phyloP scores from a whole-genome alignment of 2,888 invertebrate species.

The Leptopilina drosophilae region DNA sequence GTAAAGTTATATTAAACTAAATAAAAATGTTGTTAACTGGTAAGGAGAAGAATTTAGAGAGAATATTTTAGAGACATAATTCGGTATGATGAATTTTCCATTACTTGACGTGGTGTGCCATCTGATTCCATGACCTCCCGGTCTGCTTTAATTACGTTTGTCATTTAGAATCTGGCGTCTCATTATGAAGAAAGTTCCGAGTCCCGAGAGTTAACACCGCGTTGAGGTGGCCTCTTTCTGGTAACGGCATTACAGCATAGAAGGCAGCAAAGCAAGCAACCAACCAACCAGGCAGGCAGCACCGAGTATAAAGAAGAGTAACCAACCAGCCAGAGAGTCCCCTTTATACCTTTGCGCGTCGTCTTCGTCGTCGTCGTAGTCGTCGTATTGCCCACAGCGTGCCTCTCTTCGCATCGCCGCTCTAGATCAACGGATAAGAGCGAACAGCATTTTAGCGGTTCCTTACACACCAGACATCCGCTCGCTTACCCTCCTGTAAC shows the following conservation, averaged over 20 bases:
- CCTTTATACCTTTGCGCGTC: constrained; percentile 64
- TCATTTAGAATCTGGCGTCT: constrained; percentile 71
- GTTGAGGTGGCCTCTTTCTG: constrained; percentile 74
- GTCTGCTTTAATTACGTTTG: constrained; percentile 72
- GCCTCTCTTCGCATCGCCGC: constrained; percentile 77
- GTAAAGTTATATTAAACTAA: too few relatives aligned
- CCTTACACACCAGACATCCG: constrained; percentile 78
- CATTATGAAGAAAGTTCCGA: constrained; percentile 72
- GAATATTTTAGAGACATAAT: too few relatives aligned
- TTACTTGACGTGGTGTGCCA: too few relatives aligned
- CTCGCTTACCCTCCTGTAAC: constrained; percentile 68
- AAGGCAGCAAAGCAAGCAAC: constrained; percentile 52
- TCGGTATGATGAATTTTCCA: too few relatives aligned
- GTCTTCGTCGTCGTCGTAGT: too few relatives aligned
- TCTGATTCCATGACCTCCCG: constrained; percentile 65
- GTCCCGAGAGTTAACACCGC: constrained; percentile 60
- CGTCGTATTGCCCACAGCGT: constrained; percentile 71
- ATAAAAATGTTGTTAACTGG: too few relatives aligned
- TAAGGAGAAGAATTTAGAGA: too few relatives aligned
- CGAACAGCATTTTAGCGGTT: constrained; percentile 78
- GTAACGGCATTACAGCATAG: constrained; percentile 70
- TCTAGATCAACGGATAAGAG: constrained; percentile 77
- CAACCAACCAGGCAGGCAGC: constrained; percentile 46
- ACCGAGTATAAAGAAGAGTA: constrained; percentile 43
- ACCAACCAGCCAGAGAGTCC: constrained; percentile 61